Evolutionary conservation across 2,797 vertebrate species (phyloP), one percentile per base, ranked within the genome.

Genomic region (Sardinella longiceps): DNA sequence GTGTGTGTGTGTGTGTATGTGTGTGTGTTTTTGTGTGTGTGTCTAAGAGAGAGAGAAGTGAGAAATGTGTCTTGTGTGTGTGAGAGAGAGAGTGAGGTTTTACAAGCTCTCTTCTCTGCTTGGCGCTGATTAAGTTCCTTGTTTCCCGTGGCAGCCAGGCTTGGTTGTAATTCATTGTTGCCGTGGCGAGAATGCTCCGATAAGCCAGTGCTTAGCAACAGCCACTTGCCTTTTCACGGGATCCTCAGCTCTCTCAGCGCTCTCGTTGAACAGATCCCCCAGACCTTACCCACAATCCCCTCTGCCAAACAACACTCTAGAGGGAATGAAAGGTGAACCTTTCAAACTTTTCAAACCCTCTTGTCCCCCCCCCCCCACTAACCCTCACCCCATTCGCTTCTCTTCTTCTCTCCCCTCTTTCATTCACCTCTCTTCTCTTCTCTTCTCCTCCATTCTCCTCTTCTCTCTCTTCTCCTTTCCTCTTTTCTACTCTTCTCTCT

Each of bases 161-260:
- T 86, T 56, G 83, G 80, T 83, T 83, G 82, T 87, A 56, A 20
- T 80, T 82, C 50, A 85, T 74, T 84, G 84, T 88, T n/a, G 25
- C 43, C 45, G 83, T 88, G 81, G 84, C 28, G 82, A 86, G 80
- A 86, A 88, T 84, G 80, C 85, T 74, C 86, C 80, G 66, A 84
- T 87, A 81, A 89, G 82, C 82, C 82, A 85, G 82, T 58, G 84
- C 90, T 91, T 91, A 90, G 90, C 89, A 91, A 91, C 90, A 87
- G 82, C 63, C 28, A 81, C 46, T 81, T 82, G 66, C 83, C 83
- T 58, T 86, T 60, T 63, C 58, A 74, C 53, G 23, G 83, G 30
- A 53, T 48, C 25, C 74, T 84, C 80, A n/a, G 6, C 80, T 33
- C 80, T 33, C 20, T 53, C 51, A 53, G 51, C 70, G 82, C 84